Evolutionary conservation across 2,888 invertebrate species (phyloP).

Genomic region (Ditylenchus weischeri): DNA sequence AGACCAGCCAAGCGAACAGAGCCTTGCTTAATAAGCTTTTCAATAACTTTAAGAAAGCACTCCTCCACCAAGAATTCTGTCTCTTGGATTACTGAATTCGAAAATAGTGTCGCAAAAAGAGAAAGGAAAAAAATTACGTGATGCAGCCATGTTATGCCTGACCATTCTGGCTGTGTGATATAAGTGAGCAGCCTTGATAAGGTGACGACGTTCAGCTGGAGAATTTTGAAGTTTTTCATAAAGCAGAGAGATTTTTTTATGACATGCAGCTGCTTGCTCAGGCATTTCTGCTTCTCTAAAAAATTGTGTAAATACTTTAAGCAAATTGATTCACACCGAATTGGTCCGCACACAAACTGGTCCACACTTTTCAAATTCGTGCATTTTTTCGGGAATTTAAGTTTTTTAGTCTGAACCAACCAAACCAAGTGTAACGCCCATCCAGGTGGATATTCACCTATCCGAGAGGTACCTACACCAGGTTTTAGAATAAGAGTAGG

Average conservation of each 20-base stretch:
- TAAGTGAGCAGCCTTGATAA: constrained; percentile 33
- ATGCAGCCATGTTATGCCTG: constrained; percentile 16
- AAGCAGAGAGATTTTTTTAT: constrained; percentile 30
- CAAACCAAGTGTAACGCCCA: too few species aligned
- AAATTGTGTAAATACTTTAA: neutral
- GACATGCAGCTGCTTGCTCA: constrained; percentile 35
- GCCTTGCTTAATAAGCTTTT: constrained; percentile 6
- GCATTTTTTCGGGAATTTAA: too few species aligned
- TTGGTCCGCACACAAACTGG: too few species aligned
- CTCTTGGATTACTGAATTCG: constrained; percentile 19
- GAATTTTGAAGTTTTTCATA: constrained; percentile 28
- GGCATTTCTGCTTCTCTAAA: constrained; percentile 25
- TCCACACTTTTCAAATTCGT: too few species aligned
- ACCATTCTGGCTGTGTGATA: constrained; percentile 19
- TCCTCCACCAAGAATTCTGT: constrained; percentile 21
- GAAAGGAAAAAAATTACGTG: neutral
- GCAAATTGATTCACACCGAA: too few species aligned
- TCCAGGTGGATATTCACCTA: too few species aligned
- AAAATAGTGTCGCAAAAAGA: neutral
- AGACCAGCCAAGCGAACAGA: constrained; percentile 19
- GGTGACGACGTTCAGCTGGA: constrained; percentile 15
- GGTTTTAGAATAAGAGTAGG: too few species aligned
- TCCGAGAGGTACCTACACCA: too few species aligned
- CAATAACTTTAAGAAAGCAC: constrained; percentile 20
- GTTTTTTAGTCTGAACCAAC: too few species aligned